A percentile compares a stretch with the other conserved stretches of the same genome.
Evolutionary conservation across 2,113 vertebrate genomes (phyloP).

Genomic region (Recurvirostra avosetta): DNA sequence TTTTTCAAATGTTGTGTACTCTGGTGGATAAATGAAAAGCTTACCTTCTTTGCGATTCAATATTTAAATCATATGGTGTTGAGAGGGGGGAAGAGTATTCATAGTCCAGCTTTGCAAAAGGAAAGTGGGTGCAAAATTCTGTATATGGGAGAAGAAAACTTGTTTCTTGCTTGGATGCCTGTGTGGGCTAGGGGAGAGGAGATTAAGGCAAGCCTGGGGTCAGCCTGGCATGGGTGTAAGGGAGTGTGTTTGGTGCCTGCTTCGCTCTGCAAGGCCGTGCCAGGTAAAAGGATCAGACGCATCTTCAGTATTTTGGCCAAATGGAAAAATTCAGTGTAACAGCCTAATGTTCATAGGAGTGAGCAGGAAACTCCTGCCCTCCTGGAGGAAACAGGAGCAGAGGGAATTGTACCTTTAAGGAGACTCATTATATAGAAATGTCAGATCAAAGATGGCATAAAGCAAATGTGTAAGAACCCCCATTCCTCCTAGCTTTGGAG

Average conservation of each 20-base stretch:
- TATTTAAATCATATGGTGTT: not conserved
- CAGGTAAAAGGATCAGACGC: not conserved
- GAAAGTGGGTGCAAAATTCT: not conserved
- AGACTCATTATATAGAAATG: not conserved
- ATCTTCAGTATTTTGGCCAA: accelerated
- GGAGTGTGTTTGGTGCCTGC: not conserved
- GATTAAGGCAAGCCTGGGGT: not conserved
- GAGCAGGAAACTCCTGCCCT: not conserved
- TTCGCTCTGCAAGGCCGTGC: not conserved
- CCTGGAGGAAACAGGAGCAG: not conserved
- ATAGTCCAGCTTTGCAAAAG: not conserved
- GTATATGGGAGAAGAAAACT: not conserved
- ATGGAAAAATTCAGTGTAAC: not conserved
- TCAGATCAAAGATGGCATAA: not conserved
- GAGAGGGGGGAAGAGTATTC: not conserved
- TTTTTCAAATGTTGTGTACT: not conserved
- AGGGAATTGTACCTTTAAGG: not conserved
- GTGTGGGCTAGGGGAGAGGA: not conserved
- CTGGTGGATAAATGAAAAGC: not conserved
- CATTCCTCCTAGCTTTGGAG: not conserved
- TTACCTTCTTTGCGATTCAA: not conserved
- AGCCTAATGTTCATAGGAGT: not conserved
- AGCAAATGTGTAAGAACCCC: not conserved
- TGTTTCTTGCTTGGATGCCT: not conserved
- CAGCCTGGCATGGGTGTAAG: not conserved